Conservation (phyloP, 2,888 invertebrate genomes). For the Nephrocerus scutellatus region DNA sequence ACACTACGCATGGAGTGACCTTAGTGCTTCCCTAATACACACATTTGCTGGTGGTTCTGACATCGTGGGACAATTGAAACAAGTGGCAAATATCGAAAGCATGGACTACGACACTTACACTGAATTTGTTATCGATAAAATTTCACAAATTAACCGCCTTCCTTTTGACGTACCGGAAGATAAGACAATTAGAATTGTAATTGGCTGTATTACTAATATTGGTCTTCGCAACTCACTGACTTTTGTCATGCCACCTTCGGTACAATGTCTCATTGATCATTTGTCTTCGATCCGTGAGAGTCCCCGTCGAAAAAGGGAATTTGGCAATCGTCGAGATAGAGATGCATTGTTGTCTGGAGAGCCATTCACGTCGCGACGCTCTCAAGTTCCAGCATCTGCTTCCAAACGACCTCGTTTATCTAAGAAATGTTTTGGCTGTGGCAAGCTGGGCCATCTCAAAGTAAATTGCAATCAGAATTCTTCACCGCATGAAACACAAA, state of each 20-base stretch:
- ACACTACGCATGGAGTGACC: slow-evolving; percentile 1
- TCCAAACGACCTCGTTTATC: slow-evolving; percentile 1
- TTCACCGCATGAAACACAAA: background rate
- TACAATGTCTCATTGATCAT: slow-evolving; percentile 4
- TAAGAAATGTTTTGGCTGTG: slow-evolving; percentile 4
- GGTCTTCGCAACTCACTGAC: slow-evolving; percentile 4
- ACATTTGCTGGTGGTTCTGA: background rate
- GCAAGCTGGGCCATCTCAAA: slow-evolving; percentile 4
- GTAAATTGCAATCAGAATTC: background rate
- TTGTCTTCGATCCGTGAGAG: slow-evolving; percentile 1
- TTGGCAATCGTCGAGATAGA: slow-evolving; percentile 1
- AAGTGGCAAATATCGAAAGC: background rate
- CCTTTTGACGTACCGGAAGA: slow-evolving; percentile 9
- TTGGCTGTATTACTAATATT: slow-evolving; percentile 10
- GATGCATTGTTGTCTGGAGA: background rate
- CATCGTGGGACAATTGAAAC: background rate
- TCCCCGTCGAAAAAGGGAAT: background rate
- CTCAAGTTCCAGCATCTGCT: background rate
- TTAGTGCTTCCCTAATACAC: background rate
- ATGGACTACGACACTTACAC: no score
- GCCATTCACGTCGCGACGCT: background rate
- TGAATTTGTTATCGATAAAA: no score
- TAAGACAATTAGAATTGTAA: slow-evolving; percentile 7
- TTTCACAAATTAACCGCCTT: no score
- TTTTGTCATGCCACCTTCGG: slow-evolving; percentile 7